Evolutionary conservation across 2,113 vertebrate species (phyloP), one percentile per base, ranked within the genome.

Genomic region (Notothenia coriiceps): DNA sequence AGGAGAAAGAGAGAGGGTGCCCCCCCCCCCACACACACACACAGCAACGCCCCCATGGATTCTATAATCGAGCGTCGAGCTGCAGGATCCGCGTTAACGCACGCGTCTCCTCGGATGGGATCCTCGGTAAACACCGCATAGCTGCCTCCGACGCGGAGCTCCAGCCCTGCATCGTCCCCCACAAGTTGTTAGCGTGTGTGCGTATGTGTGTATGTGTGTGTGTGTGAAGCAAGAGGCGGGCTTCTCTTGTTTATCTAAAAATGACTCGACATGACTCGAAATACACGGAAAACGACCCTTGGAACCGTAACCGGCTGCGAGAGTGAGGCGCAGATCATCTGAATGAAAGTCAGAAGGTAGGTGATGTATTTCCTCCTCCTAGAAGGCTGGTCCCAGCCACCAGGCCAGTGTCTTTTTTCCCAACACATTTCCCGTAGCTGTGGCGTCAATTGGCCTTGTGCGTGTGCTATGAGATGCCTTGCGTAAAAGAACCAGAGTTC

Each of bases 311-410:
- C 54, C 76, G 69, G 85, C 22, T 86, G 85, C 88, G 82, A 60
- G 82, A 83, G 83, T 46, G 69, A 74, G 79, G 55, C 54, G 49
- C 57, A 71, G 33, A 76, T 80, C 80, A 87, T 88, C 85, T 94
- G 81, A 60, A 94, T 94, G 92, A 90, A 83, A 77, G 88, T 88
- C 86, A 47, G 2, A 67, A 83, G 93, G 94, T 94, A 71, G 87
- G 92, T 64, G 52, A 50, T 44, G 7, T 49, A 9, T 75, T 20
- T 35, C 22, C 43, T 60, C 13, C n/a, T 17, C 52, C 3, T 33
- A 4, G 9, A 2, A 1, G 47, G 40, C 18, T 35, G 40, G 10
- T 49, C 7, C 15, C 17, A 54, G 14, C 20, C 14, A 10, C 7
- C 57, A 68, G 78, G 76, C 77, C 80, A 57, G 47, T 50, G 67